Evolutionary conservation across 2,113 vertebrate genomes (phyloP).

Genomic region (Malaclemys terrapin): DNA sequence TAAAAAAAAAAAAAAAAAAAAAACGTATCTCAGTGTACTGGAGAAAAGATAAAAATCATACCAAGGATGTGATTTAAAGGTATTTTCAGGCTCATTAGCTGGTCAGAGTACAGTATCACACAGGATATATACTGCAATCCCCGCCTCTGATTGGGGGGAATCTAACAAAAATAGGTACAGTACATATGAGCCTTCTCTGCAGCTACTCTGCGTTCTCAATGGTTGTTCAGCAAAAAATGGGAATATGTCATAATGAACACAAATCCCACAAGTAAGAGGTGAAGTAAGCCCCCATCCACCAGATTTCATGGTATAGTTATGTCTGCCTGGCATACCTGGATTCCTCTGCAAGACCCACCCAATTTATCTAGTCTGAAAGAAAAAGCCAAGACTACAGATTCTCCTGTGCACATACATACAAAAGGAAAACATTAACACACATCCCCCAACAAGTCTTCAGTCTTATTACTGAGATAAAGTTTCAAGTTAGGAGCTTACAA

Average conservation of each 20-base stretch:
- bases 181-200: not conserved
- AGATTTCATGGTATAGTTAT: not conserved
- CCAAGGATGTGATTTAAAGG: not conserved
- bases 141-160: not conserved
- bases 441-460: not conserved
- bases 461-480: not conserved
- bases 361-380: not conserved
- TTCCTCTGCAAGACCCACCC: not conserved
- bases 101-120: not conserved
- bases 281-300: not conserved
- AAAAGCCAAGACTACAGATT: not conserved
- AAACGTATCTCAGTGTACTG: not conserved
- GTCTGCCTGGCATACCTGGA: not conserved
- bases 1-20: not conserved
- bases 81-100: not conserved
- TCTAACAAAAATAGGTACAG: not conserved
- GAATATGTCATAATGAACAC: not conserved
- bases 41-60: not conserved
- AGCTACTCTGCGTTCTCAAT: not conserved
- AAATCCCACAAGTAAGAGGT: not conserved
- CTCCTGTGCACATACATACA: not conserved
- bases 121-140: not conserved
- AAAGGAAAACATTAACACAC: not conserved
- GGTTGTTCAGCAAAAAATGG: not conserved
- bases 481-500: not conserved